Base-by-base conservation (phyloP, 2,888 invertebrate genomes). In the Leptopilina drosophilae region DNA sequence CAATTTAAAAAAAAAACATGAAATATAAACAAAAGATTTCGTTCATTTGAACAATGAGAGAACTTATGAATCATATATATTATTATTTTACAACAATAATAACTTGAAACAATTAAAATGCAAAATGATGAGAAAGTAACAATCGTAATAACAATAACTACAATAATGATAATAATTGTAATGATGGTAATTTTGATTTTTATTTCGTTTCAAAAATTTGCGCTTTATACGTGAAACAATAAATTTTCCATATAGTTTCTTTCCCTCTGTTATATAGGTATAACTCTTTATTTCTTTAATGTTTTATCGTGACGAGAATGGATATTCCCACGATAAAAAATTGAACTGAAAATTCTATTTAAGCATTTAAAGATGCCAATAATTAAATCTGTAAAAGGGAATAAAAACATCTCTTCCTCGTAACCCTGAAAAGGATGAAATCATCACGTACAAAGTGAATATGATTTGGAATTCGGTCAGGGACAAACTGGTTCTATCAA, bases 341-440 rank as follows among this genome's bases (percentile, higher is more conserved):
- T 64, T 20, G 12, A 64, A 64, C 64, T 64, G 33, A 64, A n/a
- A 62, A 49, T 20, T 67, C 15, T 67, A 20, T 7, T 20, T 15
- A 69, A 69, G 15, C 62, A 33, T 40, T 33, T 33, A 33, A 33
- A 40, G 9, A 49, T 64, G 64, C 33, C 64, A 67, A 67, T 46
- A 53, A 49, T n/a, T 33, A 26, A 20, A 56, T 69, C 69, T 33
- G 1, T 49, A 73, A 53, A 73, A 73, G 69, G 69, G 56, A 73
- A 73, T 69, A 56, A 33, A 33, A 33, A 26, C 26, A 7, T 53
- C 53, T 73, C 53, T 69, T 69, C 56, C 56, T 56, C 14, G 26
- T 73, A n/a, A 33, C 73, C 73, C 53, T 53, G 56, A 53, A 73
- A 56, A n/a, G 73, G 53, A 73, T 73, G 73, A 73, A 73, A 73